Conservation (phyloP, 2,888 invertebrate genomes). For the Synergus umbraculus region DNA sequence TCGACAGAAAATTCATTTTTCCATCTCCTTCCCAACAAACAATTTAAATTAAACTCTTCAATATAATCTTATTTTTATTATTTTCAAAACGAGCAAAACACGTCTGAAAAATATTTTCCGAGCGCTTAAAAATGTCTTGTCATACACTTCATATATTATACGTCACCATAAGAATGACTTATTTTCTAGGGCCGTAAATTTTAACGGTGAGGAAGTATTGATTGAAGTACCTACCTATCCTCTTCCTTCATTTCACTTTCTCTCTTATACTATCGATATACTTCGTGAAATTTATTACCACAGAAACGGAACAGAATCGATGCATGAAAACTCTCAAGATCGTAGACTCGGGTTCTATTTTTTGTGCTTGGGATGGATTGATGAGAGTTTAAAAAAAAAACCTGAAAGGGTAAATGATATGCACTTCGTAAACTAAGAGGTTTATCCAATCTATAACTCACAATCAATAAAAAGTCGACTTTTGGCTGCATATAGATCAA, state of each 20-base stretch:
- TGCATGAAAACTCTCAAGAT: conserved; percentile 12
- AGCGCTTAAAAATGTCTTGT: too few species aligned
- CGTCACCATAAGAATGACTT: too few species aligned
- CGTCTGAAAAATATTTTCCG: too few species aligned
- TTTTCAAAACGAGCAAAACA: too few species aligned
- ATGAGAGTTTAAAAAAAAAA: conserved; percentile 30
- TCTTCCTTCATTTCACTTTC: conserved; percentile 34
- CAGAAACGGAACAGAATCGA: conserved; percentile 46
- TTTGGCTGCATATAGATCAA: background rate
- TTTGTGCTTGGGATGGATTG: background rate
- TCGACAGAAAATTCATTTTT: too few species aligned
- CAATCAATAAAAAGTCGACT: background rate
- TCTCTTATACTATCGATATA: conserved; percentile 30
- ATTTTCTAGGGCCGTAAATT: conserved; percentile 50
- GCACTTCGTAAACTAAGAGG: background rate
- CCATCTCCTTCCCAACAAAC: too few species aligned
- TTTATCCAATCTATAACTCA: background rate
- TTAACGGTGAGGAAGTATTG: conserved; percentile 47
- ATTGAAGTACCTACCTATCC: conserved; percentile 45
- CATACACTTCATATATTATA: too few species aligned
- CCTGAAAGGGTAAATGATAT: background rate
- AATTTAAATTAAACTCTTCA: too few species aligned
- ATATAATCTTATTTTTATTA: too few species aligned
- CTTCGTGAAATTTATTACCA: conserved; percentile 49
- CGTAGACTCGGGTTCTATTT: conserved; percentile 1